These are phyloP conservation scores for Xestia ashworthii DNA, from an alignment of 2,888 invertebrate genomes.

Conservation along the genomic window DNA sequence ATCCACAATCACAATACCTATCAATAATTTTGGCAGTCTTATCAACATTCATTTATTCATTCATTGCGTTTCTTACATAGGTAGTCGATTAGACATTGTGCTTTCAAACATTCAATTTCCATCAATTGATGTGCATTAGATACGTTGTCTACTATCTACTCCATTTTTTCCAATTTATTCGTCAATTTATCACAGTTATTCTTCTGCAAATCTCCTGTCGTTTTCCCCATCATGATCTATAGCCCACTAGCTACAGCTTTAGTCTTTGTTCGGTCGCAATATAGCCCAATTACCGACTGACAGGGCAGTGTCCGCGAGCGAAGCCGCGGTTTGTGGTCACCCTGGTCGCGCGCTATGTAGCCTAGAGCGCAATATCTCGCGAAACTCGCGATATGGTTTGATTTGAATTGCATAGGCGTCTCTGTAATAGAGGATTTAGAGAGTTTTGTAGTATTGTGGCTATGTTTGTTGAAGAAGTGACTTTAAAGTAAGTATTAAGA, in stretches of 20 bases:
- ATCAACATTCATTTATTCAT: background rate
- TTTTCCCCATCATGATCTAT: slow-evolving; percentile 27
- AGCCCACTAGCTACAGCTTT: slow-evolving; percentile 31
- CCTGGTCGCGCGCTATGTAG: slow-evolving; percentile 51
- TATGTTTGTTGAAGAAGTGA: no score
- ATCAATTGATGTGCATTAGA: background rate
- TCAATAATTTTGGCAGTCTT: background rate
- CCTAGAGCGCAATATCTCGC: slow-evolving; percentile 49
- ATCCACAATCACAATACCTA: background rate
- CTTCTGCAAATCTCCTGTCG: slow-evolving; percentile 19
- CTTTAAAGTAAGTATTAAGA: background rate
- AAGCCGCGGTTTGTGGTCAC: slow-evolving; percentile 63
- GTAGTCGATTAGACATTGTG: background rate
- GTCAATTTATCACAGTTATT: background rate
- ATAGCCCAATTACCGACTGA: slow-evolving; percentile 68
- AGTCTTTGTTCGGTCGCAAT: slow-evolving; percentile 60
- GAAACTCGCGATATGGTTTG: slow-evolving; percentile 47
- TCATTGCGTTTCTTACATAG: background rate
- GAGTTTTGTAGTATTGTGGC: background rate
- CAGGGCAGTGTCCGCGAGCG: slow-evolving; percentile 60
- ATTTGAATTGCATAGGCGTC: slow-evolving; percentile 25
- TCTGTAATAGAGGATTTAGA: background rate
- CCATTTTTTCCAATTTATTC: background rate
- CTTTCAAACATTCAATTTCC: background rate
- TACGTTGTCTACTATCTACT: background rate